A percentile compares a stretch with the other conserved stretches of the same genome.
Conservation (phyloP, 1,140 invertebrate species). For the Zaprionus inermis region DNA sequence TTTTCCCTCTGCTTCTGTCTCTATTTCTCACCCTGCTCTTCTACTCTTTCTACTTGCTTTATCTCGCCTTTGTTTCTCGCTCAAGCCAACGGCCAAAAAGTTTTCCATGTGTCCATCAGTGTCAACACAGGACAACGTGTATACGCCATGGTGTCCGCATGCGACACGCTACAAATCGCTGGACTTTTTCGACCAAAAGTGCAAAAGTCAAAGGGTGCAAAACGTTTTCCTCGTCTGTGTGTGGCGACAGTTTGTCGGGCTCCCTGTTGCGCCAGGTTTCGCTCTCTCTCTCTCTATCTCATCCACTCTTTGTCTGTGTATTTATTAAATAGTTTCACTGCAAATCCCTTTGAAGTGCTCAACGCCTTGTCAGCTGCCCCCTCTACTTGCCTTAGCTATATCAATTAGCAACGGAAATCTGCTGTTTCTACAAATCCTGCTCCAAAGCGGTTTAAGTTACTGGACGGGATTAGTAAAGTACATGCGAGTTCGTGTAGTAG, state of each 20-base stretch:
- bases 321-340: constrained; percentile 58
- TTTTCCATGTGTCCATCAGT: constrained; percentile 53
- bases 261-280: not conserved
- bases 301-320: constrained; percentile 24
- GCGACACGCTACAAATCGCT: constrained; percentile 49
- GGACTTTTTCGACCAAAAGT: constrained; percentile 38
- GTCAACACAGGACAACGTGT: constrained; percentile 34
- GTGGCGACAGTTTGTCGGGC: not conserved
- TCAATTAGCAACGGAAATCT: constrained; percentile 43
- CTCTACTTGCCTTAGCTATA: constrained; percentile 10
- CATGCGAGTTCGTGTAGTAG: not conserved
- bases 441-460: constrained; percentile 11
- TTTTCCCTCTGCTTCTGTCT: not conserved
- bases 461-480: not conserved
- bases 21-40: not conserved
- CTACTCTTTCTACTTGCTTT: not conserved
- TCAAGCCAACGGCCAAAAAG: constrained; percentile 28
- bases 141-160: constrained; percentile 45
- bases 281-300: not conserved
- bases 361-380: constrained; percentile 11
- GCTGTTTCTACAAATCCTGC: constrained; percentile 34
- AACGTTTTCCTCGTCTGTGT: not conserved
- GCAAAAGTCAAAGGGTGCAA: constrained; percentile 57
- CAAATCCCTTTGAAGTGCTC: constrained; percentile 52
- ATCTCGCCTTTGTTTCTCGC: constrained; percentile 29